phyloP scores from a whole-genome alignment of 2,113 vertebrate species.

The Carassius auratus region DNA sequence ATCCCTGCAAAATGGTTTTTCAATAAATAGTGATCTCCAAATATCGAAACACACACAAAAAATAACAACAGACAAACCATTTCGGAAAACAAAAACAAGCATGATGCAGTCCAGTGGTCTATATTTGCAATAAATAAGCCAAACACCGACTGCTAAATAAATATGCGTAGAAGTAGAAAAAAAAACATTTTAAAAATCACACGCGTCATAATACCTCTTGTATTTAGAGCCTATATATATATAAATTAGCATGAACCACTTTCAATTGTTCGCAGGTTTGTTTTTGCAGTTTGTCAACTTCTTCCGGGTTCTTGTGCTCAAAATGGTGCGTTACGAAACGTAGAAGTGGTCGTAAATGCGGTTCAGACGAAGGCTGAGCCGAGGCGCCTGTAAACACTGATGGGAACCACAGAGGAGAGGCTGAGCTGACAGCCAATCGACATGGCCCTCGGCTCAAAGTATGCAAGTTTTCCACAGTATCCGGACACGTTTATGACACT shows the following conservation, averaged over 20 bases:
- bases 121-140: slow-evolving; percentile 45
- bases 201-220: neutral
- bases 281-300: neutral
- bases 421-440: neutral
- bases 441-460: neutral
- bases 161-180: slow-evolving; percentile 8
- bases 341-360: neutral
- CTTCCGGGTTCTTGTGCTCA: slow-evolving; percentile 2
- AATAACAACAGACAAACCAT: slow-evolving; percentile 36
- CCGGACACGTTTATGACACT: slow-evolving; percentile 75
- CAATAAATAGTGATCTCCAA: slow-evolving; percentile 17
- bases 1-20: slow-evolving; percentile 18
- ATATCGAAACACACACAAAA: neutral
- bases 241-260: neutral
- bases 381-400: slow-evolving; percentile 76
- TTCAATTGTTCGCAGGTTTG: neutral
- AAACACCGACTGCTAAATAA: slow-evolving; percentile 19
- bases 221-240: neutral
- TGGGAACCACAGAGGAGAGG: slow-evolving; percentile 45
- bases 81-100: neutral
- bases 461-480: slow-evolving; percentile 71
- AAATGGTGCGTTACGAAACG: neutral
- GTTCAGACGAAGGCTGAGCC: slow-evolving; percentile 63
- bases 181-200: neutral
- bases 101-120: slow-evolving; percentile 51